A percentile compares a stretch with the other conserved stretches of the same genome.
Evolutionary conservation across 2,888 invertebrate species (phyloP).

Genomic region (Eupeodes latifasciatus): DNA sequence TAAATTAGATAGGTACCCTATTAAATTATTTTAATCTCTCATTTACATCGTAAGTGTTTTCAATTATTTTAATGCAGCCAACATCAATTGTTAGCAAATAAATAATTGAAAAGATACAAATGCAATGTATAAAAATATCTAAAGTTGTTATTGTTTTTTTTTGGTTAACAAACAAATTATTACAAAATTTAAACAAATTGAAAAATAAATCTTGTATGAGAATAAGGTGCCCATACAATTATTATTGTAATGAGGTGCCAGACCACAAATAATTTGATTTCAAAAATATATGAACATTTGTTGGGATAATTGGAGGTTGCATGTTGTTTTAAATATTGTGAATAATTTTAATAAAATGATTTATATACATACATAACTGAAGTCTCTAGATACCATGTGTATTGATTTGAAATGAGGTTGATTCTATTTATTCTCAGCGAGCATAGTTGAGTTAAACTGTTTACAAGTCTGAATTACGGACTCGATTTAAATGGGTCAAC

Average conservation of each 20-base stretch:
- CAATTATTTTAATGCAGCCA: slow-evolving; percentile 16
- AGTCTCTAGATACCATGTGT: too few species aligned
- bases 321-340: neutral
- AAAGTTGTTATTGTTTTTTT: neutral
- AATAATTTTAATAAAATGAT: neutral
- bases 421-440: too few species aligned
- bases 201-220: neutral
- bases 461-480: too few species aligned
- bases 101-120: slow-evolving; percentile 13
- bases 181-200: neutral
- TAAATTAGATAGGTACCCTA: neutral
- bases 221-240: neutral
- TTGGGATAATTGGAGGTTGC: neutral
- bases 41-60: slow-evolving; percentile 25
- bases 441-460: too few species aligned
- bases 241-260: slow-evolving; percentile 9
- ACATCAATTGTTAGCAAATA: slow-evolving; percentile 7
- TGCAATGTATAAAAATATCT: neutral
- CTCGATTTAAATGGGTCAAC: too few species aligned
- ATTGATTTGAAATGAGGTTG: too few species aligned
- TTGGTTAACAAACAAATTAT: neutral
- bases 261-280: neutral
- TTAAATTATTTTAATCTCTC: slow-evolving; percentile 22
- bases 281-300: neutral
- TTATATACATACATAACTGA: too few species aligned